Conservation (phyloP, 1,140 invertebrate species). For the Chironomus tepperi region DNA sequence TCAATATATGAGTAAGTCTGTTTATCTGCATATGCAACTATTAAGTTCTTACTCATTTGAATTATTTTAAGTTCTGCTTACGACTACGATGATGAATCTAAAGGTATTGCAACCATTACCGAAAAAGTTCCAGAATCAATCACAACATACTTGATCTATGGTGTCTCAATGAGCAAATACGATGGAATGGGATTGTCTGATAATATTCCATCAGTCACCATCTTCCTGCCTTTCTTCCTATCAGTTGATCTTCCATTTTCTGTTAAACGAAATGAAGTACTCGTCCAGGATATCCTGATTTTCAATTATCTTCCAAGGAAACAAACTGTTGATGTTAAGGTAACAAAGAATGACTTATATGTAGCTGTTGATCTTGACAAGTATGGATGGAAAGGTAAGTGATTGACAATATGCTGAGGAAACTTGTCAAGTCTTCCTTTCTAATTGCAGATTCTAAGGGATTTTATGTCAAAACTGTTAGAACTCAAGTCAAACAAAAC, state of each 20-base stretch:
- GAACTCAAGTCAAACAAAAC: background rate
- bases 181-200: constrained; percentile 76
- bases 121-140: constrained; percentile 73
- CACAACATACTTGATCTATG: constrained; percentile 86
- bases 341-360: background rate
- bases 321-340: background rate
- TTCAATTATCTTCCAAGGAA: background rate
- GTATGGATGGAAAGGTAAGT: background rate
- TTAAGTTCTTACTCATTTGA: too few relatives aligned
- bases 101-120: constrained; percentile 33
- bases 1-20: background rate
- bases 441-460: background rate
- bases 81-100: constrained; percentile 26
- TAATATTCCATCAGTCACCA: constrained; percentile 53
- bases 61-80: background rate
- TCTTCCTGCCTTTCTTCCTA: constrained; percentile 84
- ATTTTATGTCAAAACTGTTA: background rate
- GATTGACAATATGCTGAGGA: too few relatives aligned
- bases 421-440: too few relatives aligned
- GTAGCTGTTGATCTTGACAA: background rate
- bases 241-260: constrained; percentile 72
- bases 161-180: constrained; percentile 79
- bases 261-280: constrained; percentile 42
- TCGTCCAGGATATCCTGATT: background rate
- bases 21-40: too few relatives aligned